Conservation (phyloP, 2,888 invertebrate species). For the Acutogordius australiensis region DNA sequence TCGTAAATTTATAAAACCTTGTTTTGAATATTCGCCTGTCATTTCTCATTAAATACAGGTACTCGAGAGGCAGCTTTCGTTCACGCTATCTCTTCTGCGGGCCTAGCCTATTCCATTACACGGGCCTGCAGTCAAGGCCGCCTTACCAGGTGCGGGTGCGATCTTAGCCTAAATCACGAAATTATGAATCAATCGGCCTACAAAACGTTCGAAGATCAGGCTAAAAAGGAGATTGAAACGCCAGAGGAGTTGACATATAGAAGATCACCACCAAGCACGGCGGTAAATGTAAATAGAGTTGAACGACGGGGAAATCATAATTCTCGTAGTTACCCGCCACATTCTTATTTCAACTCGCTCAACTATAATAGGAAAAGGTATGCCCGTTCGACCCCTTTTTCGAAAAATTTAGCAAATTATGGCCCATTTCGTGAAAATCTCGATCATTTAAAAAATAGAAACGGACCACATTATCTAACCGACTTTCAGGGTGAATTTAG, state of each 20-base stretch:
- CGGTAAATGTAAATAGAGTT: too few relatives aligned
- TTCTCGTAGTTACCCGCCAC: neutral
- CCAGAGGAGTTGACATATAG: neutral
- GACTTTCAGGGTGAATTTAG: too few relatives aligned
- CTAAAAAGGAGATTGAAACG: too few relatives aligned
- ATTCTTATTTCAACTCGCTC: neutral
- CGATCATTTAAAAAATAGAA: too few relatives aligned
- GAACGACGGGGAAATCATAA: neutral
- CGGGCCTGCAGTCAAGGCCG: constrained; percentile 25
- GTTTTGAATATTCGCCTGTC: neutral
- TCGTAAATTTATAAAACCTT: neutral
- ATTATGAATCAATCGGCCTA: too few relatives aligned
- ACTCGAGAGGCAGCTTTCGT: constrained; percentile 24
- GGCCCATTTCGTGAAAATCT: too few relatives aligned
- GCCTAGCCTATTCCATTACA: constrained; percentile 26
- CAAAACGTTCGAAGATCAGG: too few relatives aligned
- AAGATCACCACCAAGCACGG: too few relatives aligned
- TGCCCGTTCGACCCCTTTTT: neutral
- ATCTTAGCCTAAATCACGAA: constrained; percentile 19
- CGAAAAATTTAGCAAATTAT: too few relatives aligned
- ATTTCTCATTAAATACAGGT: constrained; percentile 19
- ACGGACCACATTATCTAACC: too few relatives aligned
- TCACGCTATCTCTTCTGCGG: constrained; percentile 23
- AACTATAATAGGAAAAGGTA: neutral
- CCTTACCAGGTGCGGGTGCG: constrained; percentile 27